Evolutionary conservation across 2,888 invertebrate genomes (phyloP).

Genomic region (Pammene aurita): DNA sequence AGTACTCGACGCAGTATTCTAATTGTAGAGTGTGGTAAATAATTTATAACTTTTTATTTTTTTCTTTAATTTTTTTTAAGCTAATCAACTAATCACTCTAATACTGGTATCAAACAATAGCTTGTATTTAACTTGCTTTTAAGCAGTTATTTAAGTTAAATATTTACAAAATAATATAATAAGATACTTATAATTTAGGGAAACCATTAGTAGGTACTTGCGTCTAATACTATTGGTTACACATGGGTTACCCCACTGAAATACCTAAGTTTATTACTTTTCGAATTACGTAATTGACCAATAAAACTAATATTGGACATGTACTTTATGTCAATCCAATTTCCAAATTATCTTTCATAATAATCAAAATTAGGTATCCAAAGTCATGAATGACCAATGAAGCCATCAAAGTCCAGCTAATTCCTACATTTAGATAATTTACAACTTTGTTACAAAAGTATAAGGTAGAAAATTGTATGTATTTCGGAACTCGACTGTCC

Average conservation of each 20-base stretch:
- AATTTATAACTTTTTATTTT: too few species aligned
- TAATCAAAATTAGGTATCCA: conserved; percentile 45
- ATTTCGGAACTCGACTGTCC: conserved; percentile 5
- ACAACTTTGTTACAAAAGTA: background rate
- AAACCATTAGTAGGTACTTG: background rate
- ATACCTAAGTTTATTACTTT: conserved; percentile 14
- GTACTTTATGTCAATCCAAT: conserved; percentile 31
- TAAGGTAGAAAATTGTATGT: conserved; percentile 6
- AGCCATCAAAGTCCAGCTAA: conserved; percentile 59
- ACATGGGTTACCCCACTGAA: background rate
- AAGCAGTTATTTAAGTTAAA: too few species aligned
- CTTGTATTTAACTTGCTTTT: too few species aligned
- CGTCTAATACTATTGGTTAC: background rate
- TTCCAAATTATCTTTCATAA: conserved; percentile 41
- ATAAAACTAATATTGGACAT: conserved; percentile 35
- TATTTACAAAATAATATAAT: too few species aligned
- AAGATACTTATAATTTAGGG: too few species aligned
- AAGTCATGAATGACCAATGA: conserved; percentile 50
- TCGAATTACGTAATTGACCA: conserved; percentile 40
- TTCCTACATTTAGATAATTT: background rate
- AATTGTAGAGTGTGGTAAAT: too few species aligned
- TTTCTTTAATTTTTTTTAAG: too few species aligned
- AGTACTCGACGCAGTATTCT: too few species aligned
- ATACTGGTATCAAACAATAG: too few species aligned
- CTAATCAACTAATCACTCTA: too few species aligned